These are phyloP conservation scores for Merops nubicus DNA, from an alignment of 2,113 vertebrate species.

Conservation along the genomic window DNA sequence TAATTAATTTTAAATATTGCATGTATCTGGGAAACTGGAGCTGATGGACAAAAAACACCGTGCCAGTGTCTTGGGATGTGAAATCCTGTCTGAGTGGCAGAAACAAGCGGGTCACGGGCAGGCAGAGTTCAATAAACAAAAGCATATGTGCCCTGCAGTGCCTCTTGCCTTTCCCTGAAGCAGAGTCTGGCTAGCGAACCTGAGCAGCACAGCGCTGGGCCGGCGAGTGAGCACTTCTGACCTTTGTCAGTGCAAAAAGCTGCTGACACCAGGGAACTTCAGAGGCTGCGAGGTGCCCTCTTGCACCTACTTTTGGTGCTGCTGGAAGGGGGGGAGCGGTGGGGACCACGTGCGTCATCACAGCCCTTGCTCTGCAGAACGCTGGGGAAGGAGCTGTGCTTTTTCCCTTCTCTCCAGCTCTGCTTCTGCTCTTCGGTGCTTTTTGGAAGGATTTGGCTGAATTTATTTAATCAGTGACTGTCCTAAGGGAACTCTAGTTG, in stretches of 20 bases:
- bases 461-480: not conserved
- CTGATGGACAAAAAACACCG: not conserved
- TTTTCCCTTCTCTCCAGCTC: not conserved
- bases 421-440: not conserved
- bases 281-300: not conserved
- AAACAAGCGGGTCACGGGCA: conserved; percentile 43
- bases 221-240: not conserved
- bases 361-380: not conserved
- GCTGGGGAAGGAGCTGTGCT: not conserved
- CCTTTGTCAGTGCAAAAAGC: conserved; percentile 34
- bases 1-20: not conserved
- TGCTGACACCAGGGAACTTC: not conserved
- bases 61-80: not conserved
- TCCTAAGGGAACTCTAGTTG: not conserved
- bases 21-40: not conserved
- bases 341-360: not conserved
- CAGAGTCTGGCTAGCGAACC: not conserved
- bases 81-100: not conserved
- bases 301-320: not conserved
- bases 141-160: conserved; percentile 47
- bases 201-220: not conserved
- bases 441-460: not conserved
- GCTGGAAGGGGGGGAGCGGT: not conserved
- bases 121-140: conserved; percentile 56
- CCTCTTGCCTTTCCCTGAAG: conserved; percentile 36